These are phyloP conservation scores for Drosophila obscura DNA, from an alignment of 1,140 invertebrate genomes.

Conservation along the genomic window DNA sequence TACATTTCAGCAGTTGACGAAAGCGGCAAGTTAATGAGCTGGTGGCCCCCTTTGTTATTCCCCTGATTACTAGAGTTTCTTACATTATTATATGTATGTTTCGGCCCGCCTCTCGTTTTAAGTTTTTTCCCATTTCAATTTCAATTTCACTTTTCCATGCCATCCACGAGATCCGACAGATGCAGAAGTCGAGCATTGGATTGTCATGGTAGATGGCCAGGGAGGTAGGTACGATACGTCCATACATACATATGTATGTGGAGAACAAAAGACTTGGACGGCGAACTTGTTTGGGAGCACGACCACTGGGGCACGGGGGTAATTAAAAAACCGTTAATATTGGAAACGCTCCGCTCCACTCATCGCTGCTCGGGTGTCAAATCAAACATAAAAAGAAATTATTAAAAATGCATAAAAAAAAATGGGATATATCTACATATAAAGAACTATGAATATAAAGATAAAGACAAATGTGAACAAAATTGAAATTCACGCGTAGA, in stretches of 20 bases:
- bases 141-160: constrained; percentile 73
- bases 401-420: constrained; percentile 77
- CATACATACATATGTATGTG: not conserved
- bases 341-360: constrained; percentile 45
- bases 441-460: constrained; percentile 2
- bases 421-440: constrained; percentile 10
- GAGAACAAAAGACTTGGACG: constrained; percentile 69
- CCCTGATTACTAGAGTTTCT: constrained; percentile 70
- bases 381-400: constrained; percentile 81
- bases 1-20: constrained; percentile 72
- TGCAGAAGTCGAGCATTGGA: constrained; percentile 43
- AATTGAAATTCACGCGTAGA: constrained; percentile 49
- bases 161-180: not conserved
- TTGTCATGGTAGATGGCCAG: constrained; percentile 56
- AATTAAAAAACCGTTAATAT: constrained; percentile 82
- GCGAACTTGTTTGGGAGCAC: constrained; percentile 55
- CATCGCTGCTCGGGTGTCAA: constrained; percentile 68
- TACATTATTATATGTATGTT: constrained; percentile 49
- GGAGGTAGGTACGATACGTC: too few relatives aligned
- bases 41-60: constrained; percentile 64
- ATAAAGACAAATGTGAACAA: constrained; percentile 30
- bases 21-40: constrained; percentile 81
- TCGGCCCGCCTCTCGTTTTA: constrained; percentile 9
- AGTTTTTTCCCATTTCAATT: constrained; percentile 39
- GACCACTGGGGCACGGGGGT: constrained; percentile 51